Base-by-base conservation (phyloP, 2,888 invertebrate species). In the Iphiclides podalirius region DNA sequence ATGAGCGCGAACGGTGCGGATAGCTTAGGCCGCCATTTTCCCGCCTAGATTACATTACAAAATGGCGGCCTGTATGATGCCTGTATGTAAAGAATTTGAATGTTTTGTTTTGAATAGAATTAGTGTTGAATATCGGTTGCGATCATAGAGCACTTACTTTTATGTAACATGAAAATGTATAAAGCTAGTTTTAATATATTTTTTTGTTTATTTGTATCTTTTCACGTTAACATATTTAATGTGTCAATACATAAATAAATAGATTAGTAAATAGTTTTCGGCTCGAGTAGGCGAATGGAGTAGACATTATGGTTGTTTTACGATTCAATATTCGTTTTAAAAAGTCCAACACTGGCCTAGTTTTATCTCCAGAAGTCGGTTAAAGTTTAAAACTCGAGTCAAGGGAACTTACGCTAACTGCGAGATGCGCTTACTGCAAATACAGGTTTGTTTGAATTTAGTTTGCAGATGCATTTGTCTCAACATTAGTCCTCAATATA, bases 391-490 rank as follows among this genome's bases (percentile, higher is more conserved):
- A 33, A 31, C 46, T 47, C 12, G 34, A 39, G 40, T 26, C 35
- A 40, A 35, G 9, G 31, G 26, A 35, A 47, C 39, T 41, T 40
- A 34, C 35, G 35, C 28, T 40, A 35, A 35, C 11, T 11, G n/a
- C 33, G 23, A 40, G 12, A 34, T 47, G 40, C 23, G 26, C 34
- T 35, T 40, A 35, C 26, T 40, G 46, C 47, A 41, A 47, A 47
- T 26, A 47, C 23, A 39, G 23, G 23, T 40, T 47, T 26, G 11
- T 36, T 16, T 15, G 33, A 47, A 26, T 39, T 34, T 40, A 40
- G 15, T 40, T 16, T 26, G 15, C 14, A 28, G 4, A 45, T 31
- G 16, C 7, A 16, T 26, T 15, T 39, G 13, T 40, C 28, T n/a
- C n/a, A n/a, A n/a, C n/a, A n/a, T n/a, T n/a, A n/a, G n/a, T n/a